Evolutionary conservation across 2,797 vertebrate genomes (phyloP).

Genomic region (Vespertilio murinus): DNA sequence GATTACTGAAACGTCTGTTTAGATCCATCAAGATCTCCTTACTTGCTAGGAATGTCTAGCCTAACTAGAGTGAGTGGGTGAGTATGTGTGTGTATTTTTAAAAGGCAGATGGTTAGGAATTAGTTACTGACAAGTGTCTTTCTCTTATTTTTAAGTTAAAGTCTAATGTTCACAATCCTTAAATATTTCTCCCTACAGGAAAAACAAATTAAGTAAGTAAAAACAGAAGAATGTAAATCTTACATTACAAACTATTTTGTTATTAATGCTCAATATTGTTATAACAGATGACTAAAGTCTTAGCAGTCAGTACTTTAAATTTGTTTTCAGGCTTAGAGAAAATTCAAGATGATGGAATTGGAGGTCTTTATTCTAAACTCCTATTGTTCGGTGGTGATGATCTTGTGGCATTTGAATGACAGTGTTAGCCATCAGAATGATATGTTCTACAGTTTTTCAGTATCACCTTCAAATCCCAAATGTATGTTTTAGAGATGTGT

Average conservation of each 20-base stretch:
- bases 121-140: constrained; percentile 59
- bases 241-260: constrained; percentile 45
- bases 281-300: background rate
- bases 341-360: constrained; percentile 22
- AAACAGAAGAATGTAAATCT: constrained; percentile 50
- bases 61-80: constrained; percentile 40
- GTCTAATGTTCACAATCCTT: constrained; percentile 66
- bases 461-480: constrained; percentile 41
- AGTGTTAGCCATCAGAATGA: constrained; percentile 7
- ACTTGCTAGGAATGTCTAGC: constrained; percentile 64
- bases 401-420: constrained; percentile 24
- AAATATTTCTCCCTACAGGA: constrained; percentile 55
- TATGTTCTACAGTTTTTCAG: background rate
- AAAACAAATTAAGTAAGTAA: constrained; percentile 58
- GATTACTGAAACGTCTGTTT: constrained; percentile 66
- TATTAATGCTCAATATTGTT: constrained; percentile 33
- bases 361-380: constrained; percentile 16
- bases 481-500: constrained; percentile 37
- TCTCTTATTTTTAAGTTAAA: constrained; percentile 66
- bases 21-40: constrained; percentile 66
- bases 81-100: constrained; percentile 37
- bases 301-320: constrained; percentile 42
- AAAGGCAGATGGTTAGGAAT: constrained; percentile 66
- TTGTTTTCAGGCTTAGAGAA: constrained; percentile 61
- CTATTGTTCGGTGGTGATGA: constrained; percentile 25